Base-by-base conservation (phyloP, 1,140 invertebrate species). In the Leucophenga varia region DNA sequence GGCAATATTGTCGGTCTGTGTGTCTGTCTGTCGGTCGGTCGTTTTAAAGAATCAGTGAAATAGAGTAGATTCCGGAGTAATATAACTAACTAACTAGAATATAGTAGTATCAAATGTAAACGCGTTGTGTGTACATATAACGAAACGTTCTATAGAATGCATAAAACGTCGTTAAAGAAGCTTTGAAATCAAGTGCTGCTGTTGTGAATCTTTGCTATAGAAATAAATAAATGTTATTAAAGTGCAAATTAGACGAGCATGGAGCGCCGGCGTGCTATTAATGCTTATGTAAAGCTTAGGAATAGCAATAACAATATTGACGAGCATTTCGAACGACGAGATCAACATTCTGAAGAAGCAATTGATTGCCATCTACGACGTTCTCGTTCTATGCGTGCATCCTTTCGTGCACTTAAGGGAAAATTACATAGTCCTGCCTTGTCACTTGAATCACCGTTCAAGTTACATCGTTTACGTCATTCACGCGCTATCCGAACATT, bases 331-430 rank as follows among this genome's bases (percentile, higher is more conserved):
- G n/a, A n/a, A 45, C 48, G 14, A 37, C 1, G 19, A 43, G 7
- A 43, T 50, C 30, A 51, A 49, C 14, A 12, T n/a, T n/a, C n/a
- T 28, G 54, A 53, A 12, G 28, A 42, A 30, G 55, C 13, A 7
- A 37, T 30, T 2, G 59, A 65, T 20, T 63, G 48, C 77, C 69
- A 14, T 74, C 58, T 86, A 49, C 82, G 83, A 28, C 80, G 86
- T 52, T 84, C 85, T 49, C 81, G 84, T 55, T 88, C 86, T 25
- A 84, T 89, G 54, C 80, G 87, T 45, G 84, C 84, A 28, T 89
- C 87, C 25, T 74, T 88, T 35, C 81, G 84, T 52, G 72, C 86
- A 49, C 82, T 89, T 7, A 72, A 72, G 46, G 65, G 53, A 38
- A 72, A 72, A 40, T 55, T 72, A 37, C 55, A 69, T 18, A 70